These are phyloP conservation scores for Callaeas wilsoni DNA, from an alignment of 2,113 vertebrate genomes.

Conservation along the genomic window DNA sequence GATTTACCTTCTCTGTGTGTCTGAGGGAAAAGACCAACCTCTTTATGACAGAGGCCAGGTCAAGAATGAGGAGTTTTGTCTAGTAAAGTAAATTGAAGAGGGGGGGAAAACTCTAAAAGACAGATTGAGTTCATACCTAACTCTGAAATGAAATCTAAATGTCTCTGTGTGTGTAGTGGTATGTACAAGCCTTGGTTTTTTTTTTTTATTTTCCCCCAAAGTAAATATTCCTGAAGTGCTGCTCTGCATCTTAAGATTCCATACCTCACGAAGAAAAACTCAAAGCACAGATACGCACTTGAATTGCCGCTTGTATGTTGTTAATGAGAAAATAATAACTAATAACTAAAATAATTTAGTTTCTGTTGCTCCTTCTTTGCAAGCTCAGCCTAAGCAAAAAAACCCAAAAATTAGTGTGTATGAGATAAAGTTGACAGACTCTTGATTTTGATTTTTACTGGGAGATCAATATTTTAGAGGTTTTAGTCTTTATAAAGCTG, in stretches of 20 bases:
- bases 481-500: background rate
- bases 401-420: background rate
- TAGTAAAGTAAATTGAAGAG: background rate
- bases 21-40: background rate
- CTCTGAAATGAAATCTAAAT: background rate
- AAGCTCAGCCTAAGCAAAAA: background rate
- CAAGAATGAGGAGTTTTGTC: background rate
- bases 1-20: background rate
- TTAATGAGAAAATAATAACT: background rate
- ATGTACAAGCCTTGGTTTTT: fast-evolving
- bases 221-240: background rate
- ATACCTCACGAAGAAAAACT: background rate
- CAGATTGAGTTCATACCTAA: background rate
- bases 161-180: background rate
- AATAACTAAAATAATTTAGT: background rate
- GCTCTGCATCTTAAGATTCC: background rate
- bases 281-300: background rate
- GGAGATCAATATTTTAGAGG: background rate
- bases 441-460: background rate
- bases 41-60: background rate
- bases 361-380: background rate
- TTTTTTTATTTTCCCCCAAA: background rate
- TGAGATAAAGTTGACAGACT: background rate
- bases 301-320: background rate
- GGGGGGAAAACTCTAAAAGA: background rate